phyloP scores from a whole-genome alignment of 2,888 invertebrate species.

The Chloroclysta siterata region DNA sequence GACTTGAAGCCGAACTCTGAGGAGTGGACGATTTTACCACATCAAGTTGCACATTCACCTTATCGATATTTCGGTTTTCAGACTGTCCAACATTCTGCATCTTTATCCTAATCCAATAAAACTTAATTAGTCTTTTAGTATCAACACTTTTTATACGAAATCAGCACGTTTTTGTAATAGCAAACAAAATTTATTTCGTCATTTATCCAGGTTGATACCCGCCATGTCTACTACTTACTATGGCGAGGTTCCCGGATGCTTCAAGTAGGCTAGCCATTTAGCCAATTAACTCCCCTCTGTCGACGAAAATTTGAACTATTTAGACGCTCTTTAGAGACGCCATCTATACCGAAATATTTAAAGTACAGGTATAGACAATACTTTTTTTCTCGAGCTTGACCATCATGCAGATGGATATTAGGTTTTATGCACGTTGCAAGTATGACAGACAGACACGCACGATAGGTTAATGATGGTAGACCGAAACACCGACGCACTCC shows the following conservation, averaged over 20 bases:
- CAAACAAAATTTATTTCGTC: constrained; percentile 86
- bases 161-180: constrained; percentile 84
- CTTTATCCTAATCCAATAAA: constrained; percentile 89
- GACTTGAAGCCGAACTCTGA: constrained; percentile 93
- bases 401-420: constrained; percentile 4
- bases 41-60: constrained; percentile 90
- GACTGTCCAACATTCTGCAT: constrained; percentile 97
- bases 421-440: too few species aligned
- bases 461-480: too few species aligned
- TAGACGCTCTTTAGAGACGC: constrained; percentile 54
- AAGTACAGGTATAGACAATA: constrained; percentile 46
- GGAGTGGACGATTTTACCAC: constrained; percentile 91
- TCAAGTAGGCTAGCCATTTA: constrained; percentile 85
- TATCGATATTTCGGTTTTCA: constrained; percentile 93
- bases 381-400: constrained; percentile 4
- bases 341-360: constrained; percentile 70
- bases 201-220: constrained; percentile 89
- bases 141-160: constrained; percentile 82
- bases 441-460: too few species aligned
- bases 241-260: constrained; percentile 89
- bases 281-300: constrained; percentile 81
- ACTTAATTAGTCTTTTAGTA: constrained; percentile 83
- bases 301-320: constrained; percentile 66
- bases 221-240: constrained; percentile 93
- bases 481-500: too few species aligned